phyloP scores from a whole-genome alignment of 2,113 vertebrate species.

The Rhinoptilus africanus region DNA sequence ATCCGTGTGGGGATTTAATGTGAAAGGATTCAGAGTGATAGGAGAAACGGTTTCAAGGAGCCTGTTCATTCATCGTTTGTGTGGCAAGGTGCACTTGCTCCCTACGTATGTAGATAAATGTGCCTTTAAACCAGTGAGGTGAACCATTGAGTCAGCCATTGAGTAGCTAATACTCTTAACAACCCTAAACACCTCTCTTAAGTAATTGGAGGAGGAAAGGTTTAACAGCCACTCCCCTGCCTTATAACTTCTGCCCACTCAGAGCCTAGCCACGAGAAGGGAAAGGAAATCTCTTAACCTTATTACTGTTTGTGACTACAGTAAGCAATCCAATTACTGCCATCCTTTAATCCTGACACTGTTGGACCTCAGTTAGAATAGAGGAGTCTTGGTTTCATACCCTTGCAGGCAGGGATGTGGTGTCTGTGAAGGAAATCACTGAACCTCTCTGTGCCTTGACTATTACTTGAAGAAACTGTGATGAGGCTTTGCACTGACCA shows the following conservation, averaged over 20 bases:
- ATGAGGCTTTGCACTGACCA: neutral
- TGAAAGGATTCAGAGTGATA: neutral
- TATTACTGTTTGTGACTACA: conserved; percentile 23
- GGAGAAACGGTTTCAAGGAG: neutral
- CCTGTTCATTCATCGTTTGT: neutral
- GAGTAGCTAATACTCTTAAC: neutral
- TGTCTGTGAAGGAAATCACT: neutral
- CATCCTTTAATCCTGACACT: conserved; percentile 19
- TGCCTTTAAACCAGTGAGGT: neutral
- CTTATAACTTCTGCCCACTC: neutral
- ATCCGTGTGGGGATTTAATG: neutral
- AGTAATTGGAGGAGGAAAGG: neutral
- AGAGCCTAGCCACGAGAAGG: neutral
- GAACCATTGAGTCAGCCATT: neutral
- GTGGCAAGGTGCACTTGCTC: neutral
- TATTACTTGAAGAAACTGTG: neutral
- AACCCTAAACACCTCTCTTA: neutral
- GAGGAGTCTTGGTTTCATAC: neutral
- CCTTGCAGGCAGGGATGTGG: neutral
- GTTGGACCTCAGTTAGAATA: neutral
- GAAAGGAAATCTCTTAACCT: conserved; percentile 52
- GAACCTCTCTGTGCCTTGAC: neutral
- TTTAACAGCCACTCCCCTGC: neutral
- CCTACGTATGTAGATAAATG: neutral
- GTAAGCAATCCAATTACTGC: conserved; percentile 30